Percentiles rank a stretch among this genome's conserved stretches.
Conservation (phyloP, 2,888 invertebrate species). For the Apodemia duryi region DNA sequence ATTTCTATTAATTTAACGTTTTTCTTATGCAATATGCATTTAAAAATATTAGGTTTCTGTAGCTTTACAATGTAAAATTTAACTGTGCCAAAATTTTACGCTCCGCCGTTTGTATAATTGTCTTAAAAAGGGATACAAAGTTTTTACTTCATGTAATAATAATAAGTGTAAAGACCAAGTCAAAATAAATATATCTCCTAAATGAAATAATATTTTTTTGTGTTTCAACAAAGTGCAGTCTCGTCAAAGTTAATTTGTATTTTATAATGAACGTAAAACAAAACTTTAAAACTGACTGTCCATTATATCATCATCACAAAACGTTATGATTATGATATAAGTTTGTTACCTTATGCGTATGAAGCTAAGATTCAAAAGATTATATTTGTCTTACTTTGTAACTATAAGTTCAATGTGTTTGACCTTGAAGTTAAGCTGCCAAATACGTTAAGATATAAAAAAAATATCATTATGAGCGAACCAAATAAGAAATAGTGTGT, state of each 20-base stretch:
- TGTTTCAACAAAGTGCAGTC: too few species aligned
- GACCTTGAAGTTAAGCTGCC: constrained; percentile 15
- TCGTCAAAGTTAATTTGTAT: background rate
- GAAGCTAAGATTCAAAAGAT: constrained; percentile 7
- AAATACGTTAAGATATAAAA: constrained; percentile 17
- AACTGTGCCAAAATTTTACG: too few species aligned
- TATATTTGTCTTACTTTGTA: constrained; percentile 19
- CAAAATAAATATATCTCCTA: too few species aligned
- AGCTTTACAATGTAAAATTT: too few species aligned
- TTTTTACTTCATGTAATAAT: too few species aligned
- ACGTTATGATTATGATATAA: background rate
- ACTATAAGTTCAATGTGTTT: constrained; percentile 19
- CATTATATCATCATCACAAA: background rate
- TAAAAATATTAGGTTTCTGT: too few species aligned
- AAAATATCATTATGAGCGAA: constrained; percentile 13
- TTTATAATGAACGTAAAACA: background rate
- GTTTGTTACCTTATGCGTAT: background rate
- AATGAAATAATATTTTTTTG: too few species aligned
- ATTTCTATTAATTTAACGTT: too few species aligned
- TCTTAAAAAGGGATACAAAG: too few species aligned
- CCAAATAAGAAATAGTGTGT: constrained; percentile 10
- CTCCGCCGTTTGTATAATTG: too few species aligned
- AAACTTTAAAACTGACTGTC: background rate
- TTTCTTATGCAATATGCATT: too few species aligned
- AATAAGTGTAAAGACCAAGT: too few species aligned